Evolutionary conservation across 2,113 vertebrate genomes (phyloP).

Genomic region (Mobula birostris): DNA sequence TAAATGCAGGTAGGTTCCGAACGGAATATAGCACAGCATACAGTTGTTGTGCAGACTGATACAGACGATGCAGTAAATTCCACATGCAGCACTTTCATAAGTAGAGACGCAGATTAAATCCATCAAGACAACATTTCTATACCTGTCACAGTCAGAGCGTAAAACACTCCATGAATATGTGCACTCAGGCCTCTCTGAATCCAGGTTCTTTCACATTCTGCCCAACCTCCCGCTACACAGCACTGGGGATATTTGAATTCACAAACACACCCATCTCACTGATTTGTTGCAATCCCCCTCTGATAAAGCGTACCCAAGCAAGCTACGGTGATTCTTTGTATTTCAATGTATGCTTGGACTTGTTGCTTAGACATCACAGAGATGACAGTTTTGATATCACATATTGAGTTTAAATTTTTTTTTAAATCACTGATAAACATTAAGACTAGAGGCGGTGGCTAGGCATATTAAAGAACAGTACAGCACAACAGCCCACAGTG

Average conservation of each 20-base stretch:
- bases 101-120: background rate
- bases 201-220: background rate
- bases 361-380: background rate
- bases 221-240: background rate
- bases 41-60: too few species aligned
- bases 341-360: background rate
- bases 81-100: background rate
- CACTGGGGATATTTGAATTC: slow-evolving; percentile 7
- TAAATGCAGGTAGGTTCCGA: too few species aligned
- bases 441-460: background rate
- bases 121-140: background rate
- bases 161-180: background rate
- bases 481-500: too few species aligned
- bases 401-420: background rate
- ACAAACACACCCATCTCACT: background rate
- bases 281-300: background rate
- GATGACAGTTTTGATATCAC: background rate
- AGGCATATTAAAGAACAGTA: too few species aligned
- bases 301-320: background rate
- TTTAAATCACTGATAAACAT: background rate
- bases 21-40: too few species aligned
- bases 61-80: too few species aligned
- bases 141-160: background rate
- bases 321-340: background rate
- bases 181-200: background rate